Evolutionary conservation across 2,113 vertebrate species (phyloP).

Genomic region (Suncus etruscus): DNA sequence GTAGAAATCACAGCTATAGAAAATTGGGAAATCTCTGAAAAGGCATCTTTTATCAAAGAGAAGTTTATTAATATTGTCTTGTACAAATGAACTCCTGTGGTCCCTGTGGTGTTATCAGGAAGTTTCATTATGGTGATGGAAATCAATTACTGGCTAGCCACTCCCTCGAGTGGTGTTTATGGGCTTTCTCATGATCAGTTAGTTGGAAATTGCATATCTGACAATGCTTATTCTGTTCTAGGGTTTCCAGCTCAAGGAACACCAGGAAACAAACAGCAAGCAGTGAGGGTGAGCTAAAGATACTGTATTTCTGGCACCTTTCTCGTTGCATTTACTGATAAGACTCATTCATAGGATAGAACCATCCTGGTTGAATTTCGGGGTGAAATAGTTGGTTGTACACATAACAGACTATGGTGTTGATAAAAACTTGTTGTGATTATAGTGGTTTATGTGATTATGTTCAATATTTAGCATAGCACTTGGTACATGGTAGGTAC

Average conservation of each 20-base stretch:
- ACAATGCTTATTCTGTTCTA: neutral
- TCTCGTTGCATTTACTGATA: neutral
- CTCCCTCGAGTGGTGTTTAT: neutral
- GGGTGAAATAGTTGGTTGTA: neutral
- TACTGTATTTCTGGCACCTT: constrained; percentile 28
- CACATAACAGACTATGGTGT: neutral
- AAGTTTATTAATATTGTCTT: neutral
- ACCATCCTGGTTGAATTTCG: neutral
- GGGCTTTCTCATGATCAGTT: constrained; percentile 8
- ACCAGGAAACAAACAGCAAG: constrained; percentile 10
- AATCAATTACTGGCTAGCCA: constrained; percentile 37
- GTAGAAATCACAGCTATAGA: too few relatives aligned
- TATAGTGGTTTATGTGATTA: neutral
- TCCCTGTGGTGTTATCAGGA: neutral
- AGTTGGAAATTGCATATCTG: constrained; percentile 41
- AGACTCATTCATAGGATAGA: neutral
- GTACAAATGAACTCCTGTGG: neutral
- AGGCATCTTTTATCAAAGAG: neutral
- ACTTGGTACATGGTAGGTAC: neutral
- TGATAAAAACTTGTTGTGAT: neutral
- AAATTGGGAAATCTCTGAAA: too few relatives aligned
- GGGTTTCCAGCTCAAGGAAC: neutral
- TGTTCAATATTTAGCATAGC: neutral
- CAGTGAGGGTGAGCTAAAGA: neutral
- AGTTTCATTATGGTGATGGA: neutral